A percentile compares a stretch with the other conserved stretches of the same genome.
Evolutionary conservation across 2,888 invertebrate genomes (phyloP).

Genomic region (Brenthis ino): DNA sequence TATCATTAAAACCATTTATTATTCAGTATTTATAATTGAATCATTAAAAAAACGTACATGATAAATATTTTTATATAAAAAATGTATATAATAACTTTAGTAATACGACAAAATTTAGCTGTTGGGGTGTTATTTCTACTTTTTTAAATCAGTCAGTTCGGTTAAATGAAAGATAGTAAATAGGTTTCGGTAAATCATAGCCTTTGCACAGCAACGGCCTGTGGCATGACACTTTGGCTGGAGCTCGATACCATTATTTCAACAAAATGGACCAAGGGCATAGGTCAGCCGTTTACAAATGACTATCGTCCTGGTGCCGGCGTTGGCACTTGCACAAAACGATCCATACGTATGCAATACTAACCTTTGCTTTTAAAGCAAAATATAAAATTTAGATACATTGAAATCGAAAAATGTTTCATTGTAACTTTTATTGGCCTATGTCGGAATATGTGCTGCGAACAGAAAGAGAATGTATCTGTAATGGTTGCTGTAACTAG

Average conservation of each 20-base stretch:
- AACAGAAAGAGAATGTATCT: too few species aligned
- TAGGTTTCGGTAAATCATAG: slow-evolving; percentile 33
- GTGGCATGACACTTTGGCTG: slow-evolving; percentile 37
- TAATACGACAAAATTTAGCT: neutral
- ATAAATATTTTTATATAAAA: too few species aligned
- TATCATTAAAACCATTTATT: too few species aligned
- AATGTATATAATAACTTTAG: too few species aligned
- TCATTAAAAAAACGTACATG: too few species aligned
- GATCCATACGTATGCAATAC: slow-evolving; percentile 18
- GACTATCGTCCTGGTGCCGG: slow-evolving; percentile 35
- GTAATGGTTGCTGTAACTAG: too few species aligned
- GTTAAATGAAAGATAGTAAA: slow-evolving; percentile 28
- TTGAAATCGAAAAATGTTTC: neutral
- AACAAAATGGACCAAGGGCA: slow-evolving; percentile 39
- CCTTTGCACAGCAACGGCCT: slow-evolving; percentile 33
- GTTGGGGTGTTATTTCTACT: neutral
- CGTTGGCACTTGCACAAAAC: slow-evolving; percentile 37
- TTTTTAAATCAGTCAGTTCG: slow-evolving; percentile 1
- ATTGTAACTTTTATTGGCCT: too few species aligned
- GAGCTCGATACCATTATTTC: slow-evolving; percentile 39
- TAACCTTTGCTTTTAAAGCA: slow-evolving; percentile 5
- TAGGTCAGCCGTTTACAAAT: slow-evolving; percentile 38
- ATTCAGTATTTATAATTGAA: too few species aligned
- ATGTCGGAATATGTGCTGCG: too few species aligned
- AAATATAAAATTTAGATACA: neutral